These are phyloP conservation scores for Clarias magur DNA, from an alignment of 2,113 vertebrate species.

Conservation along the genomic window DNA sequence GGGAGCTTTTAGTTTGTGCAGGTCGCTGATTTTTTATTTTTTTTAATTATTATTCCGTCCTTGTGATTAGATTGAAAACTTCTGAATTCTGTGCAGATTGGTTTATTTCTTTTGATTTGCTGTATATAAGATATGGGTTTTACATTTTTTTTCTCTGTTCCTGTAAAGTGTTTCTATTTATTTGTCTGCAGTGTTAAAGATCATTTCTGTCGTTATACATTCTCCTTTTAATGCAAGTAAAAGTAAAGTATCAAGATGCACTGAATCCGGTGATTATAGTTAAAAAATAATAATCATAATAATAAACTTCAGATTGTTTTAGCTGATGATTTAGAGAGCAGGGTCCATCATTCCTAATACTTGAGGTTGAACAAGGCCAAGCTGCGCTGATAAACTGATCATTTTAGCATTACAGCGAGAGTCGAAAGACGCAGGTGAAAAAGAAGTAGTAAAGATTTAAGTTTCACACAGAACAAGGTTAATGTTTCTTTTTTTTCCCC, in stretches of 20 bases:
- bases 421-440: not conserved
- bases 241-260: not conserved
- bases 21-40: not conserved
- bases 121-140: constrained; percentile 58
- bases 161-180: constrained; percentile 59
- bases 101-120: constrained; percentile 8
- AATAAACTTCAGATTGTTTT: not conserved
- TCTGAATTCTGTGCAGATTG: constrained; percentile 15
- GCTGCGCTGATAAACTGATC: not conserved
- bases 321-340: not conserved
- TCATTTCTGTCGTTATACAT: constrained; percentile 25
- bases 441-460: not conserved
- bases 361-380: not conserved
- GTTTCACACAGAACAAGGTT: not conserved
- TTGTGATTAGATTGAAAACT: constrained; percentile 14
- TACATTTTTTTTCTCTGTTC: not conserved
- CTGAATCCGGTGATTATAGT: not conserved
- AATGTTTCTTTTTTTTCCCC: not conserved
- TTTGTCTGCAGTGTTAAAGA: constrained; percentile 51
- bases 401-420: not conserved
- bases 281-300: not conserved
- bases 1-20: not conserved
- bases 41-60: not conserved
- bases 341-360: not conserved
- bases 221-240: constrained; percentile 27